Conservation (phyloP, 1,140 invertebrate species). For the Papilio machaon region DNA sequence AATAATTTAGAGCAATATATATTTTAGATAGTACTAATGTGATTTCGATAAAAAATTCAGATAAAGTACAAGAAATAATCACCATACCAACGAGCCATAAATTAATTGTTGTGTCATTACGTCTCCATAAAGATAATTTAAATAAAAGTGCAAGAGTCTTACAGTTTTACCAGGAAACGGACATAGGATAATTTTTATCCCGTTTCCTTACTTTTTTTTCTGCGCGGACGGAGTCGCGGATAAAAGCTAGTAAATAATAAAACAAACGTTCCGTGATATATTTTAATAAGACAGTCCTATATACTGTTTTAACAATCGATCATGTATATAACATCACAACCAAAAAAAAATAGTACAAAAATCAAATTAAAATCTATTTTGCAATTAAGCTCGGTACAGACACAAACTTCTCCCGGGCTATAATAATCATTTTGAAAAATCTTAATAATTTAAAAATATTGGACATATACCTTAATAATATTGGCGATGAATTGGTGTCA, state of each 20-base stretch:
- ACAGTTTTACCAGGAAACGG: background rate
- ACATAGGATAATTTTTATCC: too few species aligned
- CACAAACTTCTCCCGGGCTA: background rate
- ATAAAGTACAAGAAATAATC: background rate
- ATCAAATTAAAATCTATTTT: constrained; percentile 33
- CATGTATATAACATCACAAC: constrained; percentile 48
- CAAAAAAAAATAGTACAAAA: constrained; percentile 43
- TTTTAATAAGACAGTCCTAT: constrained; percentile 50
- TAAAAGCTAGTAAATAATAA: too few species aligned
- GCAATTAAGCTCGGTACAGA: constrained; percentile 27
- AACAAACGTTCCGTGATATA: constrained; percentile 45
- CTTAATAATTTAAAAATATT: background rate
- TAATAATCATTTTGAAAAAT: background rate
- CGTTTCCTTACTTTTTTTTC: too few species aligned
- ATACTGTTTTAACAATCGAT: constrained; percentile 47
- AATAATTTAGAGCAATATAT: background rate
- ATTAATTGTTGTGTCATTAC: background rate
- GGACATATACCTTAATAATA: background rate
- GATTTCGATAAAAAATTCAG: background rate
- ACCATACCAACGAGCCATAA: background rate
- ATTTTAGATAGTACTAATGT: background rate
- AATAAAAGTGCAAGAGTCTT: background rate
- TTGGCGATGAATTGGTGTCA: background rate
- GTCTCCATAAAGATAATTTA: background rate
- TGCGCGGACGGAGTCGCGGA: too few species aligned